Base-by-base conservation (phyloP, 1,140 invertebrate genomes). In the Acromyrmex heyeri region DNA sequence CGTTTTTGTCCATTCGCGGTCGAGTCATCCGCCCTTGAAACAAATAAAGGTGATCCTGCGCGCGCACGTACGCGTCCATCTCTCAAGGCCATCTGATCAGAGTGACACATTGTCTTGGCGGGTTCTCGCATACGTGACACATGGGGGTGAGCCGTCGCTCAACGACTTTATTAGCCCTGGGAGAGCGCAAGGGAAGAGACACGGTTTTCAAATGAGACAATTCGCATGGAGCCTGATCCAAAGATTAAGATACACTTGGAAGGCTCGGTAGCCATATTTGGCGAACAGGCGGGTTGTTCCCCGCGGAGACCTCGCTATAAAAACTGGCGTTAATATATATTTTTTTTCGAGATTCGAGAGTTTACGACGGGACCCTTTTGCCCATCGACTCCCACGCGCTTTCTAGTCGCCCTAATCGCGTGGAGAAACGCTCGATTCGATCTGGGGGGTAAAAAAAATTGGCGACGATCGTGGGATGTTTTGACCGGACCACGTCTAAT, bases 51-150 rank as follows among this genome's bases (percentile, higher is more conserved):
- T 93, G 92, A 93, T 88, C 92, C 88, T 78, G 85, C 61, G 27
- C 61, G 44, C 44, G 61, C 76, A 44, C 77, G 24, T n/a, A 53
- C 77, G 53, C 86, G 86, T 81, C 91, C 91, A 94, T 94, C 93
- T 94, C 82, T 86, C 93, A 94, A 95, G 94, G 94, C 92, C 93
- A 94, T 94, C 93, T 92, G 87, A 77, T 79, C 81, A 75, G 38
- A 72, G 38, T 88, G 88, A 93, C 89, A 82, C 70, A 79, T 62
- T 65, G 50, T 50, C 86, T 64, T n/a, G 77, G 67, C 88, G 85
- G 55, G 75, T 83, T 34, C 70, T 50, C 70, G 69, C 67, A 61
- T 3, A 30, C 79, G 72, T 75, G 73, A 85, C 59, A 55, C 69
- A 53, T 48, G 61, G 24, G 85, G 87, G 64, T 76, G 78, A 61